phyloP scores from a whole-genome alignment of 2,888 invertebrate genomes.

The Allolobophora icterica region DNA sequence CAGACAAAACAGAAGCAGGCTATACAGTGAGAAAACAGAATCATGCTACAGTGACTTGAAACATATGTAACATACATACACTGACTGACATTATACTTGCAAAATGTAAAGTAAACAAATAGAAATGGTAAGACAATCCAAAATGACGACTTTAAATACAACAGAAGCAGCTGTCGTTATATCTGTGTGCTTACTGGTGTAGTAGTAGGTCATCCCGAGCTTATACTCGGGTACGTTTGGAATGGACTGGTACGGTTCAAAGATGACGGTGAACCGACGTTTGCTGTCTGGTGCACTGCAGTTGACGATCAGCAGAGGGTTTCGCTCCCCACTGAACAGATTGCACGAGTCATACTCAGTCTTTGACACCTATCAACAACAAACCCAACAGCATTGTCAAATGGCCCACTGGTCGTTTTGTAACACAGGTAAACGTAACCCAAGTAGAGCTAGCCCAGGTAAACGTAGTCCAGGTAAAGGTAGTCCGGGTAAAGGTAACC shows the following conservation, averaged over 20 bases:
- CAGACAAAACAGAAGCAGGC: no score
- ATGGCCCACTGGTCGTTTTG: neutral
- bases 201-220: slow-evolving; percentile 40
- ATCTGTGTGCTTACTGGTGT: slow-evolving; percentile 34
- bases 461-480: no score
- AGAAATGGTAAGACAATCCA: neutral
- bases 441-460: neutral
- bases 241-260: slow-evolving; percentile 39
- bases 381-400: neutral
- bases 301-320: slow-evolving; percentile 37
- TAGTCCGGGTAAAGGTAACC: no score
- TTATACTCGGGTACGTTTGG: slow-evolving; percentile 40
- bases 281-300: slow-evolving; percentile 34
- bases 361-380: slow-evolving; percentile 28
- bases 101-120: neutral
- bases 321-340: neutral
- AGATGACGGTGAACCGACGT: slow-evolving; percentile 39
- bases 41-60: no score
- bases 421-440: neutral
- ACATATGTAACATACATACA: no score
- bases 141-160: neutral
- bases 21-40: no score
- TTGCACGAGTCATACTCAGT: slow-evolving; percentile 35
- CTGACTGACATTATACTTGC: no score
- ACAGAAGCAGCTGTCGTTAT: no score